Evolutionary conservation across 1,140 invertebrate genomes (phyloP), one percentile per base, ranked within the genome.

Genomic region (Meloidogyne chitwoodi): DNA sequence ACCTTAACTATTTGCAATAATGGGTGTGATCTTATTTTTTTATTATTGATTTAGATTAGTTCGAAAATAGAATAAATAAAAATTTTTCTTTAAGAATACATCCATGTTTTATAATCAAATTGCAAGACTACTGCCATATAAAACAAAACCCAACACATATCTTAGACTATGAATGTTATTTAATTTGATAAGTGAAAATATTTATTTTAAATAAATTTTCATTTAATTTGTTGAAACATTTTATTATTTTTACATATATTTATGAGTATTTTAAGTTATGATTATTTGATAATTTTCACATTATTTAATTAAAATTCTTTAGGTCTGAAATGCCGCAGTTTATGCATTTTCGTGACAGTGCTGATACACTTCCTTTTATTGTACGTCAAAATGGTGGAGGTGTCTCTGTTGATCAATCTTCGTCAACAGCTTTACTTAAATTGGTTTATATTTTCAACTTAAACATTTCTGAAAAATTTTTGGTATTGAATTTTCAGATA

Each of bases 331-430:
- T 73, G 71, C 27, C 48, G 0, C 71, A 63, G 29, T 73, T 73
- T 31, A 34, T 64, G 24, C 71, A 73, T 73, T 73, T 73, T 27
- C 29, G 61, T 11, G 56, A 34, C 24, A 26, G 38, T 24, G 61
- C 19, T 22, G 71, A 73, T 22, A 64, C 24, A 31, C 56, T 56
- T 38, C 71, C 71, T 22, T 73, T 73, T 38, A 56, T 73, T 61
- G 48, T 73, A 19, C 71, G 71, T 24, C 22, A 61, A 31, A 61
- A 31, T 31, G 0, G 8, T 22, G 31, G 41, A 1, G 38, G 11
- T 41, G n/a, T n/a, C n/a, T n/a, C n/a, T n/a, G 48, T 56, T 56
- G 48, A 56, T 56, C 48, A 56, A 56, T 56, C 48, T n/a, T 56
- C 48, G 61, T 73, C 38, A 16, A 24, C 22, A 64, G 56, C 56